A percentile compares a stretch with the other conserved stretches of the same genome.
phyloP scores from a whole-genome alignment of 2,888 invertebrate genomes.

The Trissoscelio sp. region DNA sequence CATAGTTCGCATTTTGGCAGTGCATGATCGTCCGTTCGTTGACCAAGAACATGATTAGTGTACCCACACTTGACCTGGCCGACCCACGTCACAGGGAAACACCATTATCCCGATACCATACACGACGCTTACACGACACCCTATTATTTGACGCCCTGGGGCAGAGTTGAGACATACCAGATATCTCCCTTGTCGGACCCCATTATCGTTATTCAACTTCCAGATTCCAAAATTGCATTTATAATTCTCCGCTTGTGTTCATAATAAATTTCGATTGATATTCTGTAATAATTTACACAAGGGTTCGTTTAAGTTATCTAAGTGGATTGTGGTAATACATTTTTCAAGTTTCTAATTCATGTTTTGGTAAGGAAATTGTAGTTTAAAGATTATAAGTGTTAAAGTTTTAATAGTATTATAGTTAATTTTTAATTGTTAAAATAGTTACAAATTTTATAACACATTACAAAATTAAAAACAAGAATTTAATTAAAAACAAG shows the following conservation, averaged over 20 bases:
- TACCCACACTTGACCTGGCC: constrained; percentile 81
- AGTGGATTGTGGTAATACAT: background rate
- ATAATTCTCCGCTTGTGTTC: constrained; percentile 25
- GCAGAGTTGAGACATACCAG: constrained; percentile 50
- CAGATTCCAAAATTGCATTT: constrained; percentile 45
- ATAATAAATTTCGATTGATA: constrained; percentile 20
- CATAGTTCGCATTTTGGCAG: constrained; percentile 78
- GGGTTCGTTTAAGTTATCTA: background rate
- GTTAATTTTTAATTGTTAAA: too few species aligned
- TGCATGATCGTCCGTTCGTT: constrained; percentile 74
- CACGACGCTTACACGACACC: constrained; percentile 70
- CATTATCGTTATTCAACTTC: constrained; percentile 53
- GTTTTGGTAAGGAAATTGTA: too few species aligned
- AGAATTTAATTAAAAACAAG: too few species aligned
- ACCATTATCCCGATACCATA: constrained; percentile 80
- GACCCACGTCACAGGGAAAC: constrained; percentile 75
- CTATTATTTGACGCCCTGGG: constrained; percentile 73
- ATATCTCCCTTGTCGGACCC: constrained; percentile 38
- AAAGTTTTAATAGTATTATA: too few species aligned
- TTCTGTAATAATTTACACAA: constrained; percentile 2
- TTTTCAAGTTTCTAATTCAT: too few species aligned
- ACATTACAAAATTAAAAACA: too few species aligned
- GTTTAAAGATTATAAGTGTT: too few species aligned
- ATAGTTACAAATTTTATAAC: too few species aligned
- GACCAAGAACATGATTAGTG: constrained; percentile 78